Conservation (phyloP, 2,888 invertebrate genomes). For the Ophion ventricosus region DNA sequence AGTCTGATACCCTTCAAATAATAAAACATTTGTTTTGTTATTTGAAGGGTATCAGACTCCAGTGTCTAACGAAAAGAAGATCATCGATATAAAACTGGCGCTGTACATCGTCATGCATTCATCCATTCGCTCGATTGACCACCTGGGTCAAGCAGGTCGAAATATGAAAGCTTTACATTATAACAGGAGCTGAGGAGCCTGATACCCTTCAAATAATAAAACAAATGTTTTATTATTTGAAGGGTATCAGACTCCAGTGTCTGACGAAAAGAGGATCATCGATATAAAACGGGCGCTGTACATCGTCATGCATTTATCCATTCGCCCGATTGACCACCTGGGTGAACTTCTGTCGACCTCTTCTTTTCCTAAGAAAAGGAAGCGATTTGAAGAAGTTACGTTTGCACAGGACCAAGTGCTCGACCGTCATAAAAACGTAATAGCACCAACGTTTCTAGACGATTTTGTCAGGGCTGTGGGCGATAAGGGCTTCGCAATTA, state of each 20-base stretch:
- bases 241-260: slow-evolving; percentile 35
- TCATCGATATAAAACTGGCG: slow-evolving; percentile 63
- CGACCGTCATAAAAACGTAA: slow-evolving; percentile 65
- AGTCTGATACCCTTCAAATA: slow-evolving; percentile 32
- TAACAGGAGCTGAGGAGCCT: no score
- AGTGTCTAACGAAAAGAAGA: slow-evolving; percentile 27
- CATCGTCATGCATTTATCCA: slow-evolving; percentile 61
- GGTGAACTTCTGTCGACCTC: slow-evolving; percentile 56
- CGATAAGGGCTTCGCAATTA: slow-evolving; percentile 59
- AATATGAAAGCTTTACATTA: no score
- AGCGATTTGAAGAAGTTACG: slow-evolving; percentile 48
- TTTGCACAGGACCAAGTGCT: slow-evolving; percentile 68
- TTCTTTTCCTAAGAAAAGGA: slow-evolving; percentile 57
- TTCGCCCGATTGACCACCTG: slow-evolving; percentile 66
- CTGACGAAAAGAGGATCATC: slow-evolving; percentile 29
- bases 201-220: no score
- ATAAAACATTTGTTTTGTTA: slow-evolving; percentile 31
- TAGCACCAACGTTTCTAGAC: slow-evolving; percentile 58
- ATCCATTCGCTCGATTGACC: slow-evolving; percentile 64
- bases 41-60: slow-evolving; percentile 30
- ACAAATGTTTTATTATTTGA: slow-evolving; percentile 19
- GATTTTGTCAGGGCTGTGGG: slow-evolving; percentile 65
- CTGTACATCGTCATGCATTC: slow-evolving; percentile 62
- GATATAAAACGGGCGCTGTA: slow-evolving; percentile 64
- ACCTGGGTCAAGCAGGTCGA: no score